phyloP scores from a whole-genome alignment of 2,113 vertebrate species.

The Dryoscopus gambensis region DNA sequence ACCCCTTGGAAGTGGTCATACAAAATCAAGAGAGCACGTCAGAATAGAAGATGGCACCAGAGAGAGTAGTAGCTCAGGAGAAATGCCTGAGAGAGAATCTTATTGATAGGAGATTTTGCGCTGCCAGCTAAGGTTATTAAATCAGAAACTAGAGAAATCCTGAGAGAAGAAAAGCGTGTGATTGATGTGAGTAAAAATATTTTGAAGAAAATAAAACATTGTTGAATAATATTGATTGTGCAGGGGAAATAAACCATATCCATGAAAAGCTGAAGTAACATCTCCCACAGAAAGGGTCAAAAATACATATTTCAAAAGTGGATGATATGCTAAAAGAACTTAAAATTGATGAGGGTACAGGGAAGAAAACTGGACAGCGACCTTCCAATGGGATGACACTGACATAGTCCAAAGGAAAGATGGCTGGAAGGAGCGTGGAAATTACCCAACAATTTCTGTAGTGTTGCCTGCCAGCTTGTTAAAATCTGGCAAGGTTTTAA shows the following conservation, averaged over 20 bases:
- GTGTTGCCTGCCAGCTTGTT: not conserved
- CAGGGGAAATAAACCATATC: not conserved
- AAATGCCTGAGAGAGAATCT: not conserved
- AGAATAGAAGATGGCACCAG: not conserved
- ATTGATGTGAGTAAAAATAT: not conserved
- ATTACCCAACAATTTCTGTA: not conserved
- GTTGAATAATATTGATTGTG: not conserved
- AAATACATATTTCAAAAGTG: not conserved
- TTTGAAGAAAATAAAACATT: not conserved
- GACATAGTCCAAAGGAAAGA: not conserved
- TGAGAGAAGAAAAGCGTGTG: not conserved
- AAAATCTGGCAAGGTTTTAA: not conserved
- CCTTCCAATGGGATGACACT: not conserved
- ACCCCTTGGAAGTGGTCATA: not conserved
- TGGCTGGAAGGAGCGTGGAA: not conserved
- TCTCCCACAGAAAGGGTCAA: not conserved
- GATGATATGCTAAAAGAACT: not conserved
- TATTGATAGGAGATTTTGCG: constrained; percentile 2
- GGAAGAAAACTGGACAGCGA: not conserved
- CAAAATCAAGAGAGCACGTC: not conserved
- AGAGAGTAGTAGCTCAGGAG: not conserved
- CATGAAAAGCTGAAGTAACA: not conserved
- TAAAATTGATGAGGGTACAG: not conserved
- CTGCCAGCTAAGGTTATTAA: constrained; percentile 4
- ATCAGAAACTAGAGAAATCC: not conserved